Conservation (phyloP, 2,888 invertebrate species). For the Campoplex nolae region DNA sequence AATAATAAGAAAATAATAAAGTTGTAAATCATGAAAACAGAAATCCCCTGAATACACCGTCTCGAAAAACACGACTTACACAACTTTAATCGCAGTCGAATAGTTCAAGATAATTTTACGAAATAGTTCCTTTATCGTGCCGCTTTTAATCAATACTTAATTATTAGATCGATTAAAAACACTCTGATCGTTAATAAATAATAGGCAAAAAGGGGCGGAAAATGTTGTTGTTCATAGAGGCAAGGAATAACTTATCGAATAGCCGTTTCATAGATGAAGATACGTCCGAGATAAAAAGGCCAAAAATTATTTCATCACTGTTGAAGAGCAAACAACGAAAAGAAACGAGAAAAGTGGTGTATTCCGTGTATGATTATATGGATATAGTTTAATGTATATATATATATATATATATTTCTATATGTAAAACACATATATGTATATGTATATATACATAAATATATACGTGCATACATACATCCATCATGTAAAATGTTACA, state of each 20-base stretch:
- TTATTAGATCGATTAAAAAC: slow-evolving; percentile 49
- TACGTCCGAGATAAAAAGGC: slow-evolving; percentile 40
- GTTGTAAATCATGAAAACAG: neutral
- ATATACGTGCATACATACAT: slow-evolving; percentile 52
- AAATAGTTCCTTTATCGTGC: slow-evolving; percentile 70
- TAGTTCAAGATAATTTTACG: slow-evolving; percentile 53
- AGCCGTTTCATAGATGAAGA: slow-evolving; percentile 49
- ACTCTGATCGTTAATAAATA: slow-evolving; percentile 57
- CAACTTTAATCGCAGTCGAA: slow-evolving; percentile 55
- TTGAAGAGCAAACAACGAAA: slow-evolving; percentile 64
- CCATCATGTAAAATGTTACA: slow-evolving; percentile 66
- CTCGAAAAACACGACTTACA: slow-evolving; percentile 53
- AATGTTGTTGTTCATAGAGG: slow-evolving; percentile 43
- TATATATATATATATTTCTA: no score
- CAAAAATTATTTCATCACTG: slow-evolving; percentile 23
- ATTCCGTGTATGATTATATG: slow-evolving; percentile 63
- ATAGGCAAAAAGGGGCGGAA: slow-evolving; percentile 38
- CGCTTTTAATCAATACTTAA: slow-evolving; percentile 56
- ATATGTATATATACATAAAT: slow-evolving; percentile 42
- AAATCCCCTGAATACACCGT: slow-evolving; percentile 13
- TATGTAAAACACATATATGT: slow-evolving; percentile 32
- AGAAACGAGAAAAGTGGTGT: slow-evolving; percentile 43
- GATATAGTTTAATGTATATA: slow-evolving; percentile 47
- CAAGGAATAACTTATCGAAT: slow-evolving; percentile 43
- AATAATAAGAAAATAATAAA: slow-evolving; percentile 7